Percentiles rank a stretch among this genome's conserved stretches.
Evolutionary conservation across 2,797 vertebrate genomes (phyloP).

Genomic region (Pelodytes ibericus): DNA sequence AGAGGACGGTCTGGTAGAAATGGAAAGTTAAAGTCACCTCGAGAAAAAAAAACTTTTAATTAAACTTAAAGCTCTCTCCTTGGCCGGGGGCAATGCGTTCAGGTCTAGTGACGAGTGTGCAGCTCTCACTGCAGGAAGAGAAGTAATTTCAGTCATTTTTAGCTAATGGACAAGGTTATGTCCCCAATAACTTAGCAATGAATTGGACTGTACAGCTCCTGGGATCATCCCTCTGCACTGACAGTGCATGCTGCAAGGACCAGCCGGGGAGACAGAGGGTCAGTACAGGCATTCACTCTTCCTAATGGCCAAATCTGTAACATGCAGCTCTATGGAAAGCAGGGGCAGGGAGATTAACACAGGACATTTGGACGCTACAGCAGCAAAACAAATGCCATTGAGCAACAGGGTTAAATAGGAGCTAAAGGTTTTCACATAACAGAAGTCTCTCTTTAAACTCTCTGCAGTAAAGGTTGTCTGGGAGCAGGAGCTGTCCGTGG

Average conservation of each 20-base stretch:
- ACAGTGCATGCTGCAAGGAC: constrained; percentile 47
- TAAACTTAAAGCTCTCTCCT: constrained; percentile 74
- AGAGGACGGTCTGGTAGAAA: constrained; percentile 22
- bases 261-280: constrained; percentile 55
- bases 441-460: constrained; percentile 18
- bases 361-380: neutral
- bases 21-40: constrained; percentile 65
- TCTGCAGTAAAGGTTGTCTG: too few species aligned
- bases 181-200: constrained; percentile 73
- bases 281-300: constrained; percentile 58
- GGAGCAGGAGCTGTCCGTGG: too few species aligned
- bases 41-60: constrained; percentile 76
- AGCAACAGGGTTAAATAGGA: constrained; percentile 29
- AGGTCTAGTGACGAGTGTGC: constrained; percentile 57
- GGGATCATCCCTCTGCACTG: constrained; percentile 69
- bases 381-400: too few species aligned
- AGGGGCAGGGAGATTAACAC: neutral
- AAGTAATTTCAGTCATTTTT: constrained; percentile 74
- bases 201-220: constrained; percentile 70
- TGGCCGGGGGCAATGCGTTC: constrained; percentile 62
- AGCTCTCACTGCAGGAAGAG: constrained; percentile 62
- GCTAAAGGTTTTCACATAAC: constrained; percentile 22
- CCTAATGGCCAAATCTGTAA: constrained; percentile 58
- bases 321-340: neutral
- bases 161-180: constrained; percentile 73